Base-by-base conservation (phyloP, 2,797 vertebrate species). In the Falco naumanni region DNA sequence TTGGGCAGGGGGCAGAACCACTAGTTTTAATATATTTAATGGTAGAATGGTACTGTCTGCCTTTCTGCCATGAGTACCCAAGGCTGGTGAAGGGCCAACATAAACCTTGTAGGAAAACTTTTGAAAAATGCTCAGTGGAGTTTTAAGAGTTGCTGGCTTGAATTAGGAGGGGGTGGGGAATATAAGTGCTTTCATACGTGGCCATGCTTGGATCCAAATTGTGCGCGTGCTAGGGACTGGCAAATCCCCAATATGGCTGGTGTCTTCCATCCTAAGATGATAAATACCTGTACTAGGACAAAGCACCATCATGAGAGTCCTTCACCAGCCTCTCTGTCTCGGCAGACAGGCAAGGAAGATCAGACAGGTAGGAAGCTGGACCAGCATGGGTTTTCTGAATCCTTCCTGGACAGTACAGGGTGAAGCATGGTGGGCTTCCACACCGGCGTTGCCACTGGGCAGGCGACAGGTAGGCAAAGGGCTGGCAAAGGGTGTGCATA, bases 21-120 rank as follows among this genome's bases (percentile, higher is more conserved):
- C 77, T 54, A 3, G 53, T 80, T 93, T 84, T 56, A 87, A 12
- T 84, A 47, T n/a, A 31, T 31, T 65, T 74, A 65, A 28, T 19
- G 56, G 45, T 61, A 50, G 91, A 76, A 89, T 75, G 34, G 37
- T 78, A 72, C n/a, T 28, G 3, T 21, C 17, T 53, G 53, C 56
- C 61, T 92, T 75, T 77, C 72, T 75, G 64, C 78, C 16, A 1
- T 26, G 34, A 75, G 17, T 88, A 37, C n/a, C 29, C 39, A 33
- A 64, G n/a, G 33, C 47, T 66, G 8, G 69, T 66, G 65, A 93
- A 82, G 31, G 74, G 26, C 33, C 6, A 3, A 51, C n/a, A n/a
- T 61, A 88, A 85, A 54, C 50, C n/a, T 51, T 16, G 11, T 43
- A 43, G 83, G 82, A 95, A 75, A 79, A 78, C 31, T 54, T 83